Conservation (phyloP, 1,140 invertebrate species). For the Scaptomyza pallida region DNA sequence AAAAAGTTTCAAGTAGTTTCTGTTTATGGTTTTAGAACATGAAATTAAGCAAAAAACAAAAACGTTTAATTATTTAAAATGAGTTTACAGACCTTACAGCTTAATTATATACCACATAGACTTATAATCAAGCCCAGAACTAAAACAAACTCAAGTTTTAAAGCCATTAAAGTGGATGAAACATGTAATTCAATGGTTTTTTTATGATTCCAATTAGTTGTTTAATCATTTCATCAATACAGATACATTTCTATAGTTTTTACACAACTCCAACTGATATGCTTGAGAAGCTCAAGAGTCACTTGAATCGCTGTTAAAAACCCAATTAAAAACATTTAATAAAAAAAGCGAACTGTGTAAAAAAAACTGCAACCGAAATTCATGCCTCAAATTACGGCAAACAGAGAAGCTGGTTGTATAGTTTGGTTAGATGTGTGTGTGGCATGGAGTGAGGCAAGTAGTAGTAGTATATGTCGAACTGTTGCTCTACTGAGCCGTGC, state of each 20-base stretch:
- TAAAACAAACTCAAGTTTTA: background rate
- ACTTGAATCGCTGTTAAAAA: conserved; percentile 17
- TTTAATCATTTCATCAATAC: background rate
- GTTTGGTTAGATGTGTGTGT: background rate
- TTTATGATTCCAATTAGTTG: background rate
- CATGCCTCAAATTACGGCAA: conserved; percentile 11
- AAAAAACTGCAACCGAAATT: conserved; percentile 8
- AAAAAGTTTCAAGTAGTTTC: too few species aligned
- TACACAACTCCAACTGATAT: conserved; percentile 16
- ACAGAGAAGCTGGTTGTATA: conserved; percentile 2
- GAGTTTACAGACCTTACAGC: conserved; percentile 4
- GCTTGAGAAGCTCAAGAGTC: conserved; percentile 6
- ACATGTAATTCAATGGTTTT: too few species aligned
- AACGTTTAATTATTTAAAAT: conserved; percentile 12
- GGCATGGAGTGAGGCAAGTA: too few species aligned
- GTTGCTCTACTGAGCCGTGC: conserved; percentile 43
- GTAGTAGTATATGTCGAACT: background rate
- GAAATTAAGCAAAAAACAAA: background rate
- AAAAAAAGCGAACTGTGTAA: background rate
- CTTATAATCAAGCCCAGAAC: background rate
- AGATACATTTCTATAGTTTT: conserved; percentile 1
- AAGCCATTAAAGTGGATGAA: background rate
- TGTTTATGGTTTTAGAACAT: too few species aligned
- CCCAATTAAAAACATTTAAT: conserved; percentile 21
- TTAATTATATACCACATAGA: background rate